Base-by-base conservation (phyloP, 2,888 invertebrate genomes). In the Tryphoninae sp. region DNA sequence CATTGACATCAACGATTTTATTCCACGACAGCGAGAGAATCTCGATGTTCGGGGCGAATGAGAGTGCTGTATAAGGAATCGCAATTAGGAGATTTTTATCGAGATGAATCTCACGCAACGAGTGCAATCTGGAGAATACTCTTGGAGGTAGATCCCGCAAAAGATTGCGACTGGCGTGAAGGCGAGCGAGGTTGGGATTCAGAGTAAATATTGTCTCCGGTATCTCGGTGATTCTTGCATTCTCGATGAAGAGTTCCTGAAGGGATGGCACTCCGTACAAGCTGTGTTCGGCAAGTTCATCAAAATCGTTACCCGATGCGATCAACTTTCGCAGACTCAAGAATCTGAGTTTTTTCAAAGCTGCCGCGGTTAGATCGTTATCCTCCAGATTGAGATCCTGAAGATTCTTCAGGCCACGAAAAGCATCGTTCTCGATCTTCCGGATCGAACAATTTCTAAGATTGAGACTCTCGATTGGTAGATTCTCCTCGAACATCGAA, bases 291-390 rank as follows among this genome's bases (percentile, higher is more conserved):
- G 95, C 94, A 71, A 97, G 93, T 83, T 94, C 93, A 73, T 94
- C 95, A 86, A 97, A 96, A 91, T 97, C 96, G 90, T 97, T 98
- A 83, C 94, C 94, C 7, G 96, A 96, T 40, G 96, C 93, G 83
- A 94, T 94, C 68, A 98, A 92, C 0, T 95, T 95, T 83, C 96
- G 94, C 64, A 97, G 92, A 19, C 96, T 96, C 11, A 96, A 95
- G 86, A 97, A 95, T 88, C 96, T 95, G 69, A 97, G 92, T 87
- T 95, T 94, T 82, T 94, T 93, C 81, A 97, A 93, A 85, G 96
- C 96, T 80, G 94, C 93, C 75, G 95, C 94, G 80, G 94, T 95
- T 69, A 97, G 92, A 73, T 94, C 93, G 91, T 98, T 98, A 82
- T 94, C 93, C 86, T 95, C 96, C 86, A 97, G 93, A 91, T 97